These are phyloP conservation scores for Dioctria rufipes DNA, from an alignment of 2,888 invertebrate species.

Conservation along the genomic window DNA sequence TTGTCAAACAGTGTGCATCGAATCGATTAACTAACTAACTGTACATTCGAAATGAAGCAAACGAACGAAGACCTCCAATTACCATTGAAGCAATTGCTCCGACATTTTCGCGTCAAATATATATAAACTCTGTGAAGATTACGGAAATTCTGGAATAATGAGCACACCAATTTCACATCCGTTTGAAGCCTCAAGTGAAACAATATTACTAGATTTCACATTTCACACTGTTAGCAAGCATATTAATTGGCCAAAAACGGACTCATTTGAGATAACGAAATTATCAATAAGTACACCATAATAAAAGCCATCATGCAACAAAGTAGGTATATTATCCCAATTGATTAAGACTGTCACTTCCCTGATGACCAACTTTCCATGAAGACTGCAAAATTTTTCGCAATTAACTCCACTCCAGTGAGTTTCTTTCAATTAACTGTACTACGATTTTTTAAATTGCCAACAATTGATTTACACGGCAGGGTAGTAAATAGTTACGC, in stretches of 20 bases:
- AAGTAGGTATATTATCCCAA: neutral
- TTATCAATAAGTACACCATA: conserved; percentile 12
- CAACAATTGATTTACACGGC: conserved; percentile 36
- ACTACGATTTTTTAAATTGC: conserved; percentile 29
- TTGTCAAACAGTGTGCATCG: conserved; percentile 31
- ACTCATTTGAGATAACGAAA: conserved; percentile 35
- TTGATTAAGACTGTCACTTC: neutral
- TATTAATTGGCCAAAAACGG: conserved; percentile 15
- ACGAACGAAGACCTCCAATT: conserved; percentile 39
- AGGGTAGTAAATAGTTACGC: neutral
- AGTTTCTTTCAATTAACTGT: conserved; percentile 35
- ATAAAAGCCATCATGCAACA: neutral
- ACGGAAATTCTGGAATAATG: neutral
- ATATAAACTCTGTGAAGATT: neutral
- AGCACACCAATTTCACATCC: neutral
- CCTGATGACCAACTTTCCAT: neutral
- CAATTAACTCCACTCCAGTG: conserved; percentile 28
- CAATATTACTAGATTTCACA: neutral
- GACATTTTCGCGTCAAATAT: neutral
- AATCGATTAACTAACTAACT: conserved; percentile 25
- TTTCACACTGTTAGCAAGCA: neutral
- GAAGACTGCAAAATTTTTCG: neutral
- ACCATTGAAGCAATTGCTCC: neutral
- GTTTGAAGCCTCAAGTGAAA: neutral
- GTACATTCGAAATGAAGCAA: conserved; percentile 40